Base-by-base conservation (phyloP, 92 coral and sea anemone species). In the Actinostola sp. region DNA sequence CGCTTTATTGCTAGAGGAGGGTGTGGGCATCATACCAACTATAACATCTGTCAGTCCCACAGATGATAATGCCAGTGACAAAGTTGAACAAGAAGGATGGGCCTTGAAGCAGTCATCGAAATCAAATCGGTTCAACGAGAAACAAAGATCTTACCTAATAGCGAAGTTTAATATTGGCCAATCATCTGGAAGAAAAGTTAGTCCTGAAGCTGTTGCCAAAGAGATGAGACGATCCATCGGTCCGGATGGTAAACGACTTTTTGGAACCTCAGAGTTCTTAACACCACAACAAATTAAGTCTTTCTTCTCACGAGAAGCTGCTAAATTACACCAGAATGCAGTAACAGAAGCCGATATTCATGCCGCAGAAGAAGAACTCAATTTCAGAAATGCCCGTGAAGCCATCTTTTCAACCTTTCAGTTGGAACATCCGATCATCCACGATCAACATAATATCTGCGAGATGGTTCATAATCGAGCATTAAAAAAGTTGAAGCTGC, bases 11-110 rank as follows among this genome's bases (percentile, higher is more conserved):
- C 42, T 87, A n/a, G 48, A 61, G 45, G 87, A 76, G 53, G 92
- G 88, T 29, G 84, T 55, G 8, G 79, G 81, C 1, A 32, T 20
- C 54, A 39, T 78, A 31, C 89, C 89, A 65, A 53, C 84, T 29
- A 43, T 79, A 25, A 32, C 28, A 14, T 44, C 77, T 20, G 1
- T 26, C n/a, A n/a, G 19, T 25, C 34, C 66, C 52, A 12, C 31
- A 14, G 30, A 66, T 12, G 30, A 57, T 21, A 6, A 33, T 43
- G 62, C 38, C 0, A 45, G 32, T 33, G 24, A 29, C 14, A 29
- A 38, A 13, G 63, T 43, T 6, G 45, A 32, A 70, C 29, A 44
- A 34, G 73, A 66, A 65, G 82, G 78, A 56, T 78, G 77, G 84
- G 64, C 84, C 1, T 34, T 78, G 45, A 70, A 57, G 61, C 23